Evolutionary conservation across 2,113 vertebrate genomes (phyloP), one percentile per base, ranked within the genome.

Genomic region (Paramisgurnus dabryanus): DNA sequence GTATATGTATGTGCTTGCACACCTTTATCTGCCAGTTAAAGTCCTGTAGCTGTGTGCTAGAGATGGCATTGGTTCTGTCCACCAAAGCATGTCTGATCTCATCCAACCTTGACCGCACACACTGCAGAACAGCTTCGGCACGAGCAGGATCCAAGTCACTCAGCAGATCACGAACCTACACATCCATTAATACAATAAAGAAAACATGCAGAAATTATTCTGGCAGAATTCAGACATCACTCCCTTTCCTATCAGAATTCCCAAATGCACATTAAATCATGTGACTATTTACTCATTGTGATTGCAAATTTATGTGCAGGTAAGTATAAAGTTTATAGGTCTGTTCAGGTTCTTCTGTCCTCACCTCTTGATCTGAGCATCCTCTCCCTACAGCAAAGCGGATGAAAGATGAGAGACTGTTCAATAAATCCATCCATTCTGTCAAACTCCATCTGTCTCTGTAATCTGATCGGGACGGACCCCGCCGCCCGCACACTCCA

Each of bases 11-110:
- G 12, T 39, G 49, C 6, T 17, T 70, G n/a, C 6, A 22, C 76
- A 98, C 97, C 95, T 98, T 98, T 71, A 98, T 89, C 80, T 98
- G 96, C 97, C 97, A 99, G 89, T 99, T 96, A 87, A 99, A 98
- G 90, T 98, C 95, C 82, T 95, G 94, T 41, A 99, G 92, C 40
- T 93, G 94, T 0, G 94, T 88, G 81, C 93, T 95, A 39, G 95
- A 96, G 81, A 98, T 95, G 39, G 79, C 88, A 80, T 93, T 93
- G 80, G 96, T 94, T 86, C 87, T 94, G 85, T 93, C 91, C 83
- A 96, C 83, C 6, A 98, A 87, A 1, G 94, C 90, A 7, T 86
- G 89, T 18, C 85, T 92, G 83, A 99, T 94, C 88, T 99, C 96
- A 53, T 94, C 92, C 61, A 85, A 93, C 77, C 97, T 93, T 22